A percentile compares a stretch with the other conserved stretches of the same genome.
Evolutionary conservation across 1,140 invertebrate species (phyloP).

Genomic region (Brachystomella parvula): DNA sequence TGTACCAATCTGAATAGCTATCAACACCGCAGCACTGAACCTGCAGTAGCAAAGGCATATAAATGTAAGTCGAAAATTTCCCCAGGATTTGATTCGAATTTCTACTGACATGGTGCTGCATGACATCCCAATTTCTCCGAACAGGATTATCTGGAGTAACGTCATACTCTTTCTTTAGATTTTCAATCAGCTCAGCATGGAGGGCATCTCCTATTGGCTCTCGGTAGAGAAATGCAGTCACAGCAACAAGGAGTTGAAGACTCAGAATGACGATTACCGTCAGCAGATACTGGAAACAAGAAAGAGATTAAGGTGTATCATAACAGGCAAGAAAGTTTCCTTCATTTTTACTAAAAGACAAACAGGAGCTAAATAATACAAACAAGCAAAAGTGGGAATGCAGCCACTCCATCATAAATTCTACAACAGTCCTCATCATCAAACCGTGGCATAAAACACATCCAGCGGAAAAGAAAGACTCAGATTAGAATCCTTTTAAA

Average conservation of each 20-base stretch:
- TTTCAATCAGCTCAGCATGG: conserved; percentile 53
- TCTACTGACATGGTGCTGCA: conserved; percentile 57
- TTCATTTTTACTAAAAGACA: background rate
- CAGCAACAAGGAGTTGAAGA: conserved; percentile 66
- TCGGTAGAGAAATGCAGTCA: conserved; percentile 67
- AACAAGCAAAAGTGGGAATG: background rate
- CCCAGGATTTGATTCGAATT: background rate
- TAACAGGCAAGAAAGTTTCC: background rate
- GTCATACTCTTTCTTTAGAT: conserved; percentile 38
- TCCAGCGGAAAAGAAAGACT: background rate
- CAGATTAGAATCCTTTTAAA: conserved; percentile 7
- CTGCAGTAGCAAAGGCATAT: conserved; percentile 44
- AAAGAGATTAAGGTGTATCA: conserved; percentile 11
- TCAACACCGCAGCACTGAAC: conserved; percentile 77
- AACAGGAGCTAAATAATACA: background rate
- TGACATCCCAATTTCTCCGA: conserved; percentile 58
- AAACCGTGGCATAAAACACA: no score
- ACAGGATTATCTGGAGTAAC: conserved; percentile 48
- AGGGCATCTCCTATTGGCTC: conserved; percentile 57
- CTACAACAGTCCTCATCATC: no score
- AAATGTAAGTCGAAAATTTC: background rate
- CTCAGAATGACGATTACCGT: conserved; percentile 71
- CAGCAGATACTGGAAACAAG: conserved; percentile 66
- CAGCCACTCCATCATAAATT: background rate
- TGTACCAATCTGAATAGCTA: conserved; percentile 73